Percentiles rank a stretch among this genome's conserved stretches.
Conservation (phyloP, 1,140 invertebrate species). For the Himalopsyche phryganea region DNA sequence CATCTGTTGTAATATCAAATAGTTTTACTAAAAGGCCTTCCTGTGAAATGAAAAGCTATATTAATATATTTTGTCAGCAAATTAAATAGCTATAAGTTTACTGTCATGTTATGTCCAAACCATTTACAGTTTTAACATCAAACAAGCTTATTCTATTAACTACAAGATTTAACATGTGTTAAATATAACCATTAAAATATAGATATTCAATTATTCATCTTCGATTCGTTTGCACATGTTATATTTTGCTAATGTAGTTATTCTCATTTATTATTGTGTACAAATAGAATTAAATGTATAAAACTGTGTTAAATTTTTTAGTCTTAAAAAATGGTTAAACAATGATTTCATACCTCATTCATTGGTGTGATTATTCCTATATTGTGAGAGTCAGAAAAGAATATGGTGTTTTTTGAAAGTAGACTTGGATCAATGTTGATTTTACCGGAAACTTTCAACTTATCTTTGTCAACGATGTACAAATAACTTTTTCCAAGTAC, state of each 20-base stretch:
- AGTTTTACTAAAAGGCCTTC: slow-evolving; percentile 76
- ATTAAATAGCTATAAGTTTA: background rate
- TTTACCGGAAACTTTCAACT: background rate
- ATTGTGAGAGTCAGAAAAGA: slow-evolving; percentile 9
- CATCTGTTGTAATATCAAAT: slow-evolving; percentile 49
- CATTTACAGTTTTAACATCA: no score
- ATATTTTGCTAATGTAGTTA: no score
- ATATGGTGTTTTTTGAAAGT: background rate
- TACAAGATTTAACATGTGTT: background rate
- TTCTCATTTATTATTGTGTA: no score
- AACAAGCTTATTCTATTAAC: background rate
- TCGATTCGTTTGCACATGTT: no score
- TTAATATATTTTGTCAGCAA: background rate
- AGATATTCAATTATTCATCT: background rate
- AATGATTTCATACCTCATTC: slow-evolving; percentile 10
- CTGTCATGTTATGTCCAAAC: background rate
- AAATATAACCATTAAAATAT: background rate
- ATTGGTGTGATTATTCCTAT: slow-evolving; percentile 5
- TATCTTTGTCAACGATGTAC: slow-evolving; percentile 5
- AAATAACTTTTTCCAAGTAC: background rate
- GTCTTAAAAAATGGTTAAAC: background rate
- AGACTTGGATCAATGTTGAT: background rate
- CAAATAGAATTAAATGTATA: background rate
- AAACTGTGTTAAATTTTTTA: background rate
- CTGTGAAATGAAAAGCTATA: slow-evolving; percentile 44